Percentiles rank a stretch among this genome's conserved stretches.
phyloP scores from a whole-genome alignment of 2,888 invertebrate genomes.

The Phorcus lineatus region DNA sequence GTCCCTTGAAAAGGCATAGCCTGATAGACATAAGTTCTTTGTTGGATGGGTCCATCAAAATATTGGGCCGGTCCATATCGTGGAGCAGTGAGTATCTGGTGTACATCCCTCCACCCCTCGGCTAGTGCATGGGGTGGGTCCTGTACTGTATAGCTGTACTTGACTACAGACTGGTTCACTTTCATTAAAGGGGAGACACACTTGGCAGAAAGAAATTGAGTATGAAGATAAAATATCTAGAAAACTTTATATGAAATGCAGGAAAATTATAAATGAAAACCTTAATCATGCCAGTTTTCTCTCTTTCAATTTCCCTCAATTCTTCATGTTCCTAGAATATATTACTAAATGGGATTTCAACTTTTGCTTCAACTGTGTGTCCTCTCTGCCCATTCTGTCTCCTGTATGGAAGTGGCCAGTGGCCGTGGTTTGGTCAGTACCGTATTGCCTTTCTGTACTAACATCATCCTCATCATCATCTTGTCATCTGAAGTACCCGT shows the following conservation, averaged over 20 bases:
- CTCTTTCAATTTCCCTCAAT: too few relatives aligned
- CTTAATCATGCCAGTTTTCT: too few relatives aligned
- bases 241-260: too few relatives aligned
- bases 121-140: constrained; percentile 26
- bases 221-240: too few relatives aligned
- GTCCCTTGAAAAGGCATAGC: constrained; percentile 48
- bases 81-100: constrained; percentile 47
- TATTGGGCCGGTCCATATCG: constrained; percentile 49
- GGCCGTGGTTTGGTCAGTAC: not conserved
- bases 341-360: too few relatives aligned
- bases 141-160: not conserved
- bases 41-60: constrained; percentile 48
- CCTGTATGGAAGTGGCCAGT: too few relatives aligned
- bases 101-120: not conserved
- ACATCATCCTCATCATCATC: constrained; percentile 6
- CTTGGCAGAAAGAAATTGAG: too few relatives aligned
- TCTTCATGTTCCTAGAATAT: too few relatives aligned
- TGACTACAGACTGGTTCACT: constrained; percentile 1
- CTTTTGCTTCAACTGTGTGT: too few relatives aligned
- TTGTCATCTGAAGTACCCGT: not conserved
- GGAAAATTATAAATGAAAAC: too few relatives aligned
- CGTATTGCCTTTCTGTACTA: constrained; percentile 11
- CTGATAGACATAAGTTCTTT: constrained; percentile 49
- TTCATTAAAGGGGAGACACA: too few relatives aligned
- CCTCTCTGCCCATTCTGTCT: too few relatives aligned